Conservation (phyloP, 2,797 vertebrate genomes). For the Pangasius sanitwongsei region DNA sequence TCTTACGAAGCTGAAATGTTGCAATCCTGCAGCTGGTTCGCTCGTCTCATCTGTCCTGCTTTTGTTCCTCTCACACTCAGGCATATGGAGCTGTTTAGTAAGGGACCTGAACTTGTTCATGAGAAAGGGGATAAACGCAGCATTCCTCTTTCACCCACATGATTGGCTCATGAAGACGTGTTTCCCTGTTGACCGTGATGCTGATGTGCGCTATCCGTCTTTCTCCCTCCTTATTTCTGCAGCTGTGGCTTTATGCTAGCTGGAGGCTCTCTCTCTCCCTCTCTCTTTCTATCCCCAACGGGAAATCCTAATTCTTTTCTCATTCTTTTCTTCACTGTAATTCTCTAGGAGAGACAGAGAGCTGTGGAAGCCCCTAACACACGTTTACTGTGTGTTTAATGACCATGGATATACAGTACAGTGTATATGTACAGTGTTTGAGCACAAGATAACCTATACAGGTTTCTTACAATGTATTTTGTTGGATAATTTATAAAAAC, state of each 20-base stretch:
- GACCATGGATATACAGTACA: not conserved
- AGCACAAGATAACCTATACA: not conserved
- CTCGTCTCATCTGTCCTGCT: constrained; percentile 10
- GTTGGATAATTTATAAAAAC: not conserved
- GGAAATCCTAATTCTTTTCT: not conserved
- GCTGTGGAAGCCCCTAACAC: not conserved
- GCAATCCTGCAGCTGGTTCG: constrained; percentile 34
- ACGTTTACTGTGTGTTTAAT: not conserved
- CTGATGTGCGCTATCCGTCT: constrained; percentile 69
- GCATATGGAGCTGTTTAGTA: constrained; percentile 72
- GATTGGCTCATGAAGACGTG: constrained; percentile 64
- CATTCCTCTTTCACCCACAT: constrained; percentile 56
- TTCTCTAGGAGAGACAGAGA: not conserved
- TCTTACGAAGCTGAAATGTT: constrained; percentile 17
- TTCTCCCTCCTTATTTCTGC: constrained; percentile 16
- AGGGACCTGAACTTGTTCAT: constrained; percentile 57
- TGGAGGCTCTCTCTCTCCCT: not conserved
- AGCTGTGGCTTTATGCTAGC: constrained; percentile 40
- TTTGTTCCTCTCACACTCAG: constrained; percentile 32
- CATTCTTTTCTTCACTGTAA: not conserved
- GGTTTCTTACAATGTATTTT: not conserved
- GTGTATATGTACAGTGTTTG: not conserved
- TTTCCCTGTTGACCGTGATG: constrained; percentile 63
- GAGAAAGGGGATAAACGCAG: constrained; percentile 52
- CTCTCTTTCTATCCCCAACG: not conserved